phyloP scores from a whole-genome alignment of 2,797 vertebrate species.

The Oryzias sinensis region DNA sequence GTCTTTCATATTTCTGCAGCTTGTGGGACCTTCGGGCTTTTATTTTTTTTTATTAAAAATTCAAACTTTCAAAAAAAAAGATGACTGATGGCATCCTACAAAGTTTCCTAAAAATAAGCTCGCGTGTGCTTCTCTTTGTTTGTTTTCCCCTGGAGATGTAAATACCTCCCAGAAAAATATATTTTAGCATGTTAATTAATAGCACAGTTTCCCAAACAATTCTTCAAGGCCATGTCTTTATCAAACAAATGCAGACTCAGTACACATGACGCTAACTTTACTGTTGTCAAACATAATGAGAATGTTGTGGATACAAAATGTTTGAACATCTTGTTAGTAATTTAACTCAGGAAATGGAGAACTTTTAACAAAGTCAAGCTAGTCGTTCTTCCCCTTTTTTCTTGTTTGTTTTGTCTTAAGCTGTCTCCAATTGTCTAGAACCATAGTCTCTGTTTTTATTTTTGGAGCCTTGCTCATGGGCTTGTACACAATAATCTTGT shows the following conservation, averaged over 20 bases:
- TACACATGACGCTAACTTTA: constrained; percentile 4
- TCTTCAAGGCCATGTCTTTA: constrained; percentile 7
- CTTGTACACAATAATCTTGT: too few species aligned
- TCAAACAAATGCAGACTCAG: neutral
- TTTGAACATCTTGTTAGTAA: constrained; percentile 1
- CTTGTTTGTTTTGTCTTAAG: too few species aligned
- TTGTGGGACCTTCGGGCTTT: constrained; percentile 23
- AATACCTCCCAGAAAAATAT: constrained; percentile 23
- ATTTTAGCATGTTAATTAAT: constrained; percentile 9
- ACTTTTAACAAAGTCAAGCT: too few species aligned
- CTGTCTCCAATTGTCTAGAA: too few species aligned
- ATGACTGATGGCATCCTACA: constrained; percentile 24
- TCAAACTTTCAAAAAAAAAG: constrained; percentile 20
- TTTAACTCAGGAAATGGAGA: constrained; percentile 1
- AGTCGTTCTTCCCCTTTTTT: too few species aligned
- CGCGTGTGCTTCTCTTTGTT: neutral
- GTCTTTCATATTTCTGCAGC: constrained; percentile 24
- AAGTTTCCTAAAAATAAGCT: constrained; percentile 4
- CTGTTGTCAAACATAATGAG: constrained; percentile 3
- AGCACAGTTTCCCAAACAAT: constrained; percentile 1
- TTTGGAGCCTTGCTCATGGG: too few species aligned
- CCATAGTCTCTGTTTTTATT: too few species aligned
- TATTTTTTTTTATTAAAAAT: constrained; percentile 16
- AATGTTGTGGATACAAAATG: neutral
- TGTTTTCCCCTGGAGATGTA: neutral